Conservation (phyloP, 2,113 vertebrate species). For the Melozone crissalis region DNA sequence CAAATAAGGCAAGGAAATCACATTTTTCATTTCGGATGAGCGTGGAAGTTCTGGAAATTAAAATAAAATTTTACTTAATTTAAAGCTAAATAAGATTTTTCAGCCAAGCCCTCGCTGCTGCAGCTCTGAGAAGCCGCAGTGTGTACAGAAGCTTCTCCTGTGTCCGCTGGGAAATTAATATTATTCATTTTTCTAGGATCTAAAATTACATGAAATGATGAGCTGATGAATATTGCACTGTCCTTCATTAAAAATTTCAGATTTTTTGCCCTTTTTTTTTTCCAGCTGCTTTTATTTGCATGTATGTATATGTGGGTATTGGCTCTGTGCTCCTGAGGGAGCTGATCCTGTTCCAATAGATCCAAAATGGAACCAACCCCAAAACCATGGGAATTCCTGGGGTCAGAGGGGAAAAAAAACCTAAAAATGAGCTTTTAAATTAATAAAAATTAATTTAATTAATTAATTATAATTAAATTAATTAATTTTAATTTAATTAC, state of each 20-base stretch:
- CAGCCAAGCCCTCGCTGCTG: neutral
- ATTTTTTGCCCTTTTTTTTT: neutral
- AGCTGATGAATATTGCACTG: neutral
- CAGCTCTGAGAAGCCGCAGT: neutral
- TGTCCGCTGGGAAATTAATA: neutral
- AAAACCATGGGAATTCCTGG: neutral
- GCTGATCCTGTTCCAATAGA: neutral
- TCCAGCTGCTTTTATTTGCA: neutral
- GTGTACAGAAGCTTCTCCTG: neutral
- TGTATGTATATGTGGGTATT: neutral
- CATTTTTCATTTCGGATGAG: neutral
- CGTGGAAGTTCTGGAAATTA: neutral
- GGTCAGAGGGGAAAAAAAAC: neutral
- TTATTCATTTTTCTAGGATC: slow-evolving; percentile 2
- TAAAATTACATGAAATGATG: neutral
- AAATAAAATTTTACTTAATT: neutral
- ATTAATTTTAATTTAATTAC: too few species aligned
- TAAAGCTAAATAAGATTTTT: neutral
- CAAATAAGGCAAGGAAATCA: neutral
- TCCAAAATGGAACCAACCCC: neutral
- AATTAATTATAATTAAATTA: too few species aligned
- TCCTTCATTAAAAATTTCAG: neutral
- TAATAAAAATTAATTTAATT: too few species aligned
- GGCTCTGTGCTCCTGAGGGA: neutral
- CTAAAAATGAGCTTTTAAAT: neutral